Conservation (phyloP, 2,888 invertebrate species). For the Morpho deidamia region DNA sequence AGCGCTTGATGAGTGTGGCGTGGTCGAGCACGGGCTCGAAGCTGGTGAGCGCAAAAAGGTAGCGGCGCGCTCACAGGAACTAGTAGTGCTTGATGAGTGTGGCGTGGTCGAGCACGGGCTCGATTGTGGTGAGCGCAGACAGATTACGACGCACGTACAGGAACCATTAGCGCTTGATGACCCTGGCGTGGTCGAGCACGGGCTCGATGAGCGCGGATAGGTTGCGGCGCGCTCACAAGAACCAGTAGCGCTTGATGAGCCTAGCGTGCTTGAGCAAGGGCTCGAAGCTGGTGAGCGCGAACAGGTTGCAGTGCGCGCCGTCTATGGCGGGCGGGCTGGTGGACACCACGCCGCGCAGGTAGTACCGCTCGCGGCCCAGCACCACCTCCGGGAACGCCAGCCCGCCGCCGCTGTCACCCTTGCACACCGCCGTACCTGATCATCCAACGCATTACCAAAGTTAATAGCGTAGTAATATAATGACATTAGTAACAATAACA, state of each 20-base stretch:
- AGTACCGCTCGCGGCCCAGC: conserved; percentile 26
- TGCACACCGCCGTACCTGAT: conserved; percentile 32
- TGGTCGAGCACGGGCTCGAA: conserved; percentile 4
- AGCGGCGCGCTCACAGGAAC: background rate
- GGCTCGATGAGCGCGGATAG: background rate
- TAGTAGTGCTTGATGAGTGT: background rate
- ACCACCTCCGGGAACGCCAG: conserved; percentile 28
- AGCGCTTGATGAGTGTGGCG: no score
- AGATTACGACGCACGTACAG: conserved; percentile 9
- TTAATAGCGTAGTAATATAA: background rate
- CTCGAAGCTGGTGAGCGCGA: conserved; percentile 33
- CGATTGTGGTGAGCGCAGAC: conserved; percentile 32
- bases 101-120: conserved; percentile 13
- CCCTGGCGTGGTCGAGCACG: no score
- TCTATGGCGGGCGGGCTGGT: background rate
- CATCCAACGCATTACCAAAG: background rate
- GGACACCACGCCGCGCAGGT: conserved; percentile 42
- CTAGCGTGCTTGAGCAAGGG: conserved; percentile 1
- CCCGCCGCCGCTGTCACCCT: conserved; percentile 43
- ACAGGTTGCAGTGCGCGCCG: conserved; percentile 10
- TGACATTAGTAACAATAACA: background rate
- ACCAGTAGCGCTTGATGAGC: background rate
- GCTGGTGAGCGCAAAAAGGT: conserved; percentile 10
- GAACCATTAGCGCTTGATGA: no score
- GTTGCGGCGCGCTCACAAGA: background rate